Conservation (phyloP, 2,113 vertebrate species). For the Laterallus jamaicensis region DNA sequence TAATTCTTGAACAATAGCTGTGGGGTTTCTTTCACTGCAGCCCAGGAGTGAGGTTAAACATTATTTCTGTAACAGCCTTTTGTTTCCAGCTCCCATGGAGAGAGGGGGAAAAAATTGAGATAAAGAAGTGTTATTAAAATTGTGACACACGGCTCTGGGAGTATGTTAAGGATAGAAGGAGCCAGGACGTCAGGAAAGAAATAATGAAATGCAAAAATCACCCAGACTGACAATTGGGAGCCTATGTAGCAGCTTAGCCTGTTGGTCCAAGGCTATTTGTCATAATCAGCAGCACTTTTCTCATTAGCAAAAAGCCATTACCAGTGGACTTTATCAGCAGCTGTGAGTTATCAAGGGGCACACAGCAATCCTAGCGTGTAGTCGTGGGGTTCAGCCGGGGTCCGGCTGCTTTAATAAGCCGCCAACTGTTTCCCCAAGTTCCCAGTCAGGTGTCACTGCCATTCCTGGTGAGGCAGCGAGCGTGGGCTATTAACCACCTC, state of each 20-base stretch:
- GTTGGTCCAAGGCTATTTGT: constrained; percentile 92
- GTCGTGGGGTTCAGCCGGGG: constrained; percentile 74
- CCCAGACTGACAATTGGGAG: constrained; percentile 87
- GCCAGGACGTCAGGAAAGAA: constrained; percentile 82
- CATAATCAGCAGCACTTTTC: constrained; percentile 95
- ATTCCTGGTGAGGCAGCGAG: constrained; percentile 61
- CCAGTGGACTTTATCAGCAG: constrained; percentile 88
- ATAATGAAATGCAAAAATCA: constrained; percentile 93
- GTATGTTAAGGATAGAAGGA: constrained; percentile 74
- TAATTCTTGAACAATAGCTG: constrained; percentile 67
- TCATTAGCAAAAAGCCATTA: constrained; percentile 98
- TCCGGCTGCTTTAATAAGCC: constrained; percentile 81
- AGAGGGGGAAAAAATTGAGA: constrained; percentile 77
- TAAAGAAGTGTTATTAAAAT: constrained; percentile 85
- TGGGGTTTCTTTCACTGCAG: constrained; percentile 30
- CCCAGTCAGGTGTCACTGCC: constrained; percentile 75
- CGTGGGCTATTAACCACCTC: constrained; percentile 43
- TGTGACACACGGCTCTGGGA: constrained; percentile 74
- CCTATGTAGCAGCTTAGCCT: constrained; percentile 96
- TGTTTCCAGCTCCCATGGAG: constrained; percentile 72
- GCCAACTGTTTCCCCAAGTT: constrained; percentile 78
- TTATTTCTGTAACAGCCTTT: constrained; percentile 72
- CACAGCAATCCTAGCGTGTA: constrained; percentile 81
- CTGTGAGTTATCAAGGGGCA: constrained; percentile 85
- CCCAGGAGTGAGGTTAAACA: constrained; percentile 62